Conservation (phyloP, 2,888 invertebrate genomes). For the Strigamia crassipes region DNA sequence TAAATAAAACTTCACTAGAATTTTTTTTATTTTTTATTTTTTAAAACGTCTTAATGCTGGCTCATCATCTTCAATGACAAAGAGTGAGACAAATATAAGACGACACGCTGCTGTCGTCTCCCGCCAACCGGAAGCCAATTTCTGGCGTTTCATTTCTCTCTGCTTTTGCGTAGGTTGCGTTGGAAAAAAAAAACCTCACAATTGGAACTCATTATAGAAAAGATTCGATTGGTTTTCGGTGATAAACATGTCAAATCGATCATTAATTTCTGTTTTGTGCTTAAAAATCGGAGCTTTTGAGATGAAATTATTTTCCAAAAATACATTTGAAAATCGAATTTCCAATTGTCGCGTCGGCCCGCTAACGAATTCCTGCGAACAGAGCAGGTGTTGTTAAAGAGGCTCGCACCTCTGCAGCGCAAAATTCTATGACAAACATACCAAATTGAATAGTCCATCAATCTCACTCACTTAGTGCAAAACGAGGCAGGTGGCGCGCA, state of each 20-base stretch:
- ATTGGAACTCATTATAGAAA: background rate
- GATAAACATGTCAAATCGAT: no score
- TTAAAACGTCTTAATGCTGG: background rate
- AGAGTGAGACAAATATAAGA: constrained; percentile 28
- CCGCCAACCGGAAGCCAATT: constrained; percentile 35
- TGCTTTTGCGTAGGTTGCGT: background rate
- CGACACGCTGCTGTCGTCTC: constrained; percentile 35
- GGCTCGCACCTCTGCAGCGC: background rate
- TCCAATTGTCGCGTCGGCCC: background rate
- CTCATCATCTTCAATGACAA: constrained; percentile 39
- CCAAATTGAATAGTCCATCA: constrained; percentile 33
- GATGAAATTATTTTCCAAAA: background rate
- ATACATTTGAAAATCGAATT: background rate
- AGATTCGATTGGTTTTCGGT: no score
- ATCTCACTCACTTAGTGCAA: constrained; percentile 38
- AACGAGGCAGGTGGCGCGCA: constrained; percentile 38
- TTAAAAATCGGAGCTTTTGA: no score
- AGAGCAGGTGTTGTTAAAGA: constrained; percentile 19
- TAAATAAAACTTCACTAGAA: no score
- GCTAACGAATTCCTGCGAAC: constrained; percentile 7
- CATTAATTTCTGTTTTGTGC: no score
- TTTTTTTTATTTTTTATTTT: no score
- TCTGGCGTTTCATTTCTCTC: constrained; percentile 37
- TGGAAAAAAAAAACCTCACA: background rate
- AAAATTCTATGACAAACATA: constrained; percentile 41